A percentile compares a stretch with the other conserved stretches of the same genome.
These are phyloP conservation scores for Mesocricetus auratus DNA, from an alignment of 2,113 vertebrate species.

Conservation along the genomic window DNA sequence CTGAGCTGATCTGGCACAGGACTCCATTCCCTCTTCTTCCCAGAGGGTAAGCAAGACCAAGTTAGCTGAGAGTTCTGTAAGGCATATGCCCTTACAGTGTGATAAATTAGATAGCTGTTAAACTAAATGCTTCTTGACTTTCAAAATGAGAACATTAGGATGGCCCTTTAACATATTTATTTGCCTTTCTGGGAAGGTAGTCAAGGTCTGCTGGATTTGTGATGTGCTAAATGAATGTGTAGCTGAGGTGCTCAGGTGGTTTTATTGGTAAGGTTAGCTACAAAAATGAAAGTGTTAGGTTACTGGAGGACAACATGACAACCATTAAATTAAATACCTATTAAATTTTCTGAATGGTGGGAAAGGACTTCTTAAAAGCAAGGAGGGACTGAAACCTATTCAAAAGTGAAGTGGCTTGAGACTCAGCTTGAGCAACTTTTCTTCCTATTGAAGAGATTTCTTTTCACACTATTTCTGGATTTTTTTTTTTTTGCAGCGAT, in stretches of 20 bases:
- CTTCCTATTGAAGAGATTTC: conserved; percentile 63
- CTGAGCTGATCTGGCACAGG: neutral
- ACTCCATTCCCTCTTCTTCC: neutral
- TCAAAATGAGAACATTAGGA: conserved; percentile 63
- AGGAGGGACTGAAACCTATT: conserved; percentile 20
- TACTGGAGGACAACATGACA: conserved; percentile 78
- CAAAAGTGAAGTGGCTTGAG: conserved; percentile 64
- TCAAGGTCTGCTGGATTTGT: conserved; percentile 77
- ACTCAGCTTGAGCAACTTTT: conserved; percentile 63
- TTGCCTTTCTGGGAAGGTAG: conserved; percentile 68
- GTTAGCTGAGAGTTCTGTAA: conserved; percentile 15
- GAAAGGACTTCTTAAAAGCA: conserved; percentile 70
- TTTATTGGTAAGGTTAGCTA: conserved; percentile 84
- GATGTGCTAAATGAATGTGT: conserved; percentile 75
- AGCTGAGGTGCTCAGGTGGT: conserved; percentile 74
- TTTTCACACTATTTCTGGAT: conserved; percentile 72
- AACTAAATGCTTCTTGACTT: conserved; percentile 74
- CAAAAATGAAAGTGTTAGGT: conserved; percentile 74
- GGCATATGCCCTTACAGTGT: conserved; percentile 52
- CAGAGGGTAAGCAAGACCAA: conserved; percentile 29
- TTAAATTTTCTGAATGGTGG: conserved; percentile 72
- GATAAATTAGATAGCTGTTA: conserved; percentile 68
- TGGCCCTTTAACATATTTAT: conserved; percentile 65
- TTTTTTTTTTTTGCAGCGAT: conserved; percentile 64
- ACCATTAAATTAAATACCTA: conserved; percentile 80